Conservation (phyloP, 2,113 vertebrate species). For the Pristiophorus japonicus region DNA sequence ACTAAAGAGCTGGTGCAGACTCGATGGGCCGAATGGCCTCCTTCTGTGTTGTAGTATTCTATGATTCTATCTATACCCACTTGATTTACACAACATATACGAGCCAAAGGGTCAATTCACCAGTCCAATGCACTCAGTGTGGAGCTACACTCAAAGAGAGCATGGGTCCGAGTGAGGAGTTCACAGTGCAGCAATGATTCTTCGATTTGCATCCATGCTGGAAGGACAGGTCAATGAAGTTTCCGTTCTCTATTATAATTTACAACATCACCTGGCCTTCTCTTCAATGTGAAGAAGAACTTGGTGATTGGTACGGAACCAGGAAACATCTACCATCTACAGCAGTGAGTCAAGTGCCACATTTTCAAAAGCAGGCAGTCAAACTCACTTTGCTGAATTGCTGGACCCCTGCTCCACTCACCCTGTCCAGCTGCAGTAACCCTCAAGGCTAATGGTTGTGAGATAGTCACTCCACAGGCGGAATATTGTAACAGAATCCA, state of each 20-base stretch:
- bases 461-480: neutral
- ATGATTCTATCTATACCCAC: too few species aligned
- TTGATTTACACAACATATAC: neutral
- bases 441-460: neutral
- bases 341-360: neutral
- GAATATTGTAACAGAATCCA: neutral
- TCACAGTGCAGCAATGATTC: neutral
- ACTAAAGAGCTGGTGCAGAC: too few species aligned
- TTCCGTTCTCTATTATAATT: neutral
- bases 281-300: neutral
- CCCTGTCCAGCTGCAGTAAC: neutral
- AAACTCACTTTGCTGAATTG: neutral
- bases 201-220: neutral
- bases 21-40: too few species aligned
- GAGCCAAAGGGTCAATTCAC: neutral
- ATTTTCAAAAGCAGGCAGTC: neutral
- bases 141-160: neutral
- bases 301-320: neutral
- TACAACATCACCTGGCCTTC: neutral
- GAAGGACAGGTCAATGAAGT: neutral
- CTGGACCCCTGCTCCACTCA: neutral
- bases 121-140: neutral
- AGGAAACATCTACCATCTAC: neutral
- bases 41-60: too few species aligned
- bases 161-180: neutral